phyloP scores from a whole-genome alignment of 2,113 vertebrate species.

The Pleuronectes platessa region DNA sequence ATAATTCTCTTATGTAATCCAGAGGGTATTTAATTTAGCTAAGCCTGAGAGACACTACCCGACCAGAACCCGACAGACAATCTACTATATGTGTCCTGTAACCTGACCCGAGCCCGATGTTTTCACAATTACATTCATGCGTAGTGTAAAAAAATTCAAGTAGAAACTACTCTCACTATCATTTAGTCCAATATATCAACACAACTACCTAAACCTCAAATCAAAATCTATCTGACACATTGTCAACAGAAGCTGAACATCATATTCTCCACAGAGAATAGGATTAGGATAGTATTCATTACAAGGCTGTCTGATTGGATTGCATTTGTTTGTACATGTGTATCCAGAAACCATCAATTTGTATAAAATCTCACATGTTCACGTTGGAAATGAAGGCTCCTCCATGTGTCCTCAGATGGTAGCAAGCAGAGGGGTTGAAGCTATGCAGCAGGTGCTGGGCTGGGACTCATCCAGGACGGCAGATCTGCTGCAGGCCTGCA shows the following conservation, averaged over 20 bases:
- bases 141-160: neutral
- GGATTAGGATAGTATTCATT: too few relatives aligned
- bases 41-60: neutral
- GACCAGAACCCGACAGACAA: neutral
- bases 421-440: conserved; percentile 62
- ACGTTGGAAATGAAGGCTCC: neutral
- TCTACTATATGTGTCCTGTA: neutral
- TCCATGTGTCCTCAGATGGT: conserved; percentile 70
- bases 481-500: conserved; percentile 73
- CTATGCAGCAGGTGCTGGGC: conserved; percentile 73
- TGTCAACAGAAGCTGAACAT: too few relatives aligned
- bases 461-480: conserved; percentile 71
- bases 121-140: neutral
- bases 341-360: neutral
- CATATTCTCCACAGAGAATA: too few relatives aligned
- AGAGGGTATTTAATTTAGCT: neutral
- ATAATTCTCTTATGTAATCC: neutral
- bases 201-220: neutral
- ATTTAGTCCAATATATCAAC: neutral
- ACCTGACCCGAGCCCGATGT: neutral
- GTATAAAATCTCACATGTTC: neutral
- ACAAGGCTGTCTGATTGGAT: neutral
- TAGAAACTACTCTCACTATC: neutral
- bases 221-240: neutral
- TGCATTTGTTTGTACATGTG: neutral